Evolutionary conservation across 2,888 invertebrate species (phyloP), one percentile per base, ranked within the genome.

Genomic region (Thalpophila matura): DNA sequence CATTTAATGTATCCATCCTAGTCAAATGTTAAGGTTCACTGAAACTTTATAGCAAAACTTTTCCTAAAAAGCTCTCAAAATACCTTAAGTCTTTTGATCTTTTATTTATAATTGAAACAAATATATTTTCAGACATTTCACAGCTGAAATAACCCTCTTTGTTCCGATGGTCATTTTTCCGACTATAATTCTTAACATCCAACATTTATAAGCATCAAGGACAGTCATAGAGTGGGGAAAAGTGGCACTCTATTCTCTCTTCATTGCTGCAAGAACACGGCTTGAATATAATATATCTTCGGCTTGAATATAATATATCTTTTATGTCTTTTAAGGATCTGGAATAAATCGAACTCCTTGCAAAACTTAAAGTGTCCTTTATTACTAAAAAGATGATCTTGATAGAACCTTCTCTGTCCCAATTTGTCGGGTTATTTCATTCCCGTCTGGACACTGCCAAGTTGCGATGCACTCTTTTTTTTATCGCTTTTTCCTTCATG

Each of bases 111-210:
- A 29, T 40, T 6, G n/a, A 54, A 47, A 59, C 38, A 43, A 35
- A 56, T 49, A 64, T 49, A 27, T 54, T 50, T 38, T 45, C 24
- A 42, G 60, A 46, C 42, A 57, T 74, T 69, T 56, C 29, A 50
- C 37, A 51, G 40, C n/a, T 42, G 54, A 56, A 18, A 50, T 50
- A 43, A 65, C 46, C 12, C 12, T 55, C 58, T 70, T 70, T 70
- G 59, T 64, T 62, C 50, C 16, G 14, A 22, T 40, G 53, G 24
- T 47, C 70, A 65, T 55, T 20, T 50, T 62, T 47, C 29, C 31
- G 66, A 50, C 43, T 38, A 55, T 47, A 46, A 56, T 66, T 66
- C 58, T 62, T 49, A 42, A 60, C 43, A 63, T 68, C 31, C 27
- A 29, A 54, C 24, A 43, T 66, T 26, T 49, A 59, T 47, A 62